These are phyloP conservation scores for Enteromius argenteus DNA, from an alignment of 2,797 vertebrate genomes.

Conservation along the genomic window DNA sequence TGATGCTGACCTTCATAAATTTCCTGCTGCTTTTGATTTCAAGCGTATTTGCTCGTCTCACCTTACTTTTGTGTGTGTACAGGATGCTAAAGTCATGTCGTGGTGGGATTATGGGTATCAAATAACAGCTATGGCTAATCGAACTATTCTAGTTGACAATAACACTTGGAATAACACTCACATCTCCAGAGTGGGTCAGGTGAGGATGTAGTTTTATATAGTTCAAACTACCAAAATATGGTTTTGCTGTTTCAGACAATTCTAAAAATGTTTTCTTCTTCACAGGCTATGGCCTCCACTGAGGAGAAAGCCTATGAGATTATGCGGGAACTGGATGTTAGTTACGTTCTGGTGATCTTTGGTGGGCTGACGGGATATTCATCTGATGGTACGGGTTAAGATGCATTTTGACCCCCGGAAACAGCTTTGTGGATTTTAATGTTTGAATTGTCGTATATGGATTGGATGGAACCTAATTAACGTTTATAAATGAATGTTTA, in stretches of 20 bases:
- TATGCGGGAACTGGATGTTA: constrained; percentile 98
- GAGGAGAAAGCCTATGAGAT: constrained; percentile 98
- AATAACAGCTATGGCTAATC: constrained; percentile 98
- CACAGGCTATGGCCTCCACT: constrained; percentile 96
- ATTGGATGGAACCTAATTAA: not conserved
- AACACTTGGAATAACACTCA: constrained; percentile 99
- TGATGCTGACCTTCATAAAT: not conserved
- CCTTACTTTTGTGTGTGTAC: constrained; percentile 13
- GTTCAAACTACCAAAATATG: not conserved
- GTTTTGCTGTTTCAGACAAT: not conserved
- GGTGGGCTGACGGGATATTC: constrained; percentile 97
- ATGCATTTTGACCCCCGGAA: not conserved
- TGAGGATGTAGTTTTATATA: constrained; percentile 61
- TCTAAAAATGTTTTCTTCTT: constrained; percentile 14
- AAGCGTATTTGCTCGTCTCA: not conserved
- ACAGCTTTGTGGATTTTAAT: not conserved
- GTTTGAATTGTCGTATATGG: not conserved
- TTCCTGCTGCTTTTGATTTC: not conserved
- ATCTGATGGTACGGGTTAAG: constrained; percentile 84
- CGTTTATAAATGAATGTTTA: not conserved
- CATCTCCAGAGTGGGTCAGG: constrained; percentile 98
- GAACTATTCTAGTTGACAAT: constrained; percentile 98
- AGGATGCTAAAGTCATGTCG: constrained; percentile 99
- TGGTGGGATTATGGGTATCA: constrained; percentile 99
- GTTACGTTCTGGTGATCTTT: constrained; percentile 97